These are phyloP conservation scores for Ernsta delagoae DNA, from an alignment of 2,888 invertebrate genomes.

Conservation along the genomic window DNA sequence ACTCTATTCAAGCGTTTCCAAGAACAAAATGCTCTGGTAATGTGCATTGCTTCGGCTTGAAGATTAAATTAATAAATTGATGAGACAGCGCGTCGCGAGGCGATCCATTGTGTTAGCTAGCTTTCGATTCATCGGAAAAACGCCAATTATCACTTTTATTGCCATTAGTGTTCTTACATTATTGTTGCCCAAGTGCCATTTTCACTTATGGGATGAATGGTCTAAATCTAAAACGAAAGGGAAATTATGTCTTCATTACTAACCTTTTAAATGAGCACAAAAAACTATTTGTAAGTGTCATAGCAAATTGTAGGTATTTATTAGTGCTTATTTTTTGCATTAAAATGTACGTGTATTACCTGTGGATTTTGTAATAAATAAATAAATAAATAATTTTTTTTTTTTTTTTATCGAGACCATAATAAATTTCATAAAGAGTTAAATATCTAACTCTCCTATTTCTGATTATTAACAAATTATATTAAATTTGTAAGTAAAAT, in stretches of 20 bases:
- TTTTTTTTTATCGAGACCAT: no score
- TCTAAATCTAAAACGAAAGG: constrained; percentile 5
- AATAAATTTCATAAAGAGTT: no score
- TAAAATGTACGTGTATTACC: no score
- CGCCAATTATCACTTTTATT: constrained; percentile 57
- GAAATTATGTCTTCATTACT: not conserved
- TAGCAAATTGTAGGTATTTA: no score
- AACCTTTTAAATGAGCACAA: not conserved
- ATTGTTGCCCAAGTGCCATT: constrained; percentile 36
- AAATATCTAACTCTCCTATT: no score
- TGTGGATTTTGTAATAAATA: no score
- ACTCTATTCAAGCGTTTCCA: constrained; percentile 69
- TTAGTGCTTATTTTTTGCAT: no score
- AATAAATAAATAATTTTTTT: no score
- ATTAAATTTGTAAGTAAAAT: no score
- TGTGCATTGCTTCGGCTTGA: constrained; percentile 53
- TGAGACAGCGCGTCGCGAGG: constrained; percentile 56
- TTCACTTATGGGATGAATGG: constrained; percentile 41
- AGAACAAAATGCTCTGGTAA: constrained; percentile 63
- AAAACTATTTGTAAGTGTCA: no score
- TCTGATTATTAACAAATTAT: no score
- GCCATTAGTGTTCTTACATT: constrained; percentile 46
- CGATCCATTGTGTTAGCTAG: constrained; percentile 62
- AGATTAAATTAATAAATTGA: constrained; percentile 55
- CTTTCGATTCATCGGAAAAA: constrained; percentile 71